Conservation (phyloP, 2,797 vertebrate genomes). For the Acanthis flammea region DNA sequence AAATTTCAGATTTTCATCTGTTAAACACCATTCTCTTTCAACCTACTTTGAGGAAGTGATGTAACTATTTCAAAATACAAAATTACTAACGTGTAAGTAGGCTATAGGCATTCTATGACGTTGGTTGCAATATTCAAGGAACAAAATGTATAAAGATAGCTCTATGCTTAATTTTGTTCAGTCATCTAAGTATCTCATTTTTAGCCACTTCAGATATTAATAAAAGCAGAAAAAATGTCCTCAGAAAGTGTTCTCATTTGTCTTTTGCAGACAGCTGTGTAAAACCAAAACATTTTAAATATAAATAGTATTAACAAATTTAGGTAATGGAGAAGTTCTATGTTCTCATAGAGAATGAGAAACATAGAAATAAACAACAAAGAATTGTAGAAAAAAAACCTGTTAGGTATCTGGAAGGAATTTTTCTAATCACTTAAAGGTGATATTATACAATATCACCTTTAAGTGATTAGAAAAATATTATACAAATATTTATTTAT, state of each 20-base stretch:
- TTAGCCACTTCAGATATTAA: neutral
- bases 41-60: neutral
- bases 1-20: neutral
- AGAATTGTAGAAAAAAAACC: neutral
- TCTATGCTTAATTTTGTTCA: neutral
- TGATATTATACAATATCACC: neutral
- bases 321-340: neutral
- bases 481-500: neutral
- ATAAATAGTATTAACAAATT: neutral
- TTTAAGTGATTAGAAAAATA: no score
- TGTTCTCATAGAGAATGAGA: neutral
- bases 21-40: neutral
- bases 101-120: neutral
- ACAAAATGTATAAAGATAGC: neutral
- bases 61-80: neutral
- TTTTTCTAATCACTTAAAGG: neutral
- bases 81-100: neutral
- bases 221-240: neutral
- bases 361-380: neutral
- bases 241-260: rapidly evolving
- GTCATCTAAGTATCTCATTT: neutral
- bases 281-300: neutral
- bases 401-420: neutral
- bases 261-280: neutral
- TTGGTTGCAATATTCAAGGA: neutral